Conservation (phyloP, 2,888 invertebrate species). For the Melanostoma mellinum region DNA sequence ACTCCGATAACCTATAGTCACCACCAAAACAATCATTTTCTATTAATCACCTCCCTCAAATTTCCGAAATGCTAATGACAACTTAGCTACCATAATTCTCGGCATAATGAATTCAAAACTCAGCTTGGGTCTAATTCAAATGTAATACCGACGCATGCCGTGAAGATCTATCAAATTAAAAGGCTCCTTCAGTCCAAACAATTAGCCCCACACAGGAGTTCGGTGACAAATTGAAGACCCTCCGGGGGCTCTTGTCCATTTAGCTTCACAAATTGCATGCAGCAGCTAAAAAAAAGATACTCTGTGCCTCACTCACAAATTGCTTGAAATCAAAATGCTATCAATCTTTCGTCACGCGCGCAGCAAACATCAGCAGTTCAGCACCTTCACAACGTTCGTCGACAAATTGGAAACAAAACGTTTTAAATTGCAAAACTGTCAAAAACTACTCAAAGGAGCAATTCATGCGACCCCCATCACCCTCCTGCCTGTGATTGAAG, state of each 20-base stretch:
- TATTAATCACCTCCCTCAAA: no score
- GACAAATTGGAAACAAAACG: constrained; percentile 42
- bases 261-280: background rate
- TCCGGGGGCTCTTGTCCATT: background rate
- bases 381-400: constrained; percentile 13
- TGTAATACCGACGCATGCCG: no score
- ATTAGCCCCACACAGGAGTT: no score
- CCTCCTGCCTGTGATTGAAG: constrained; percentile 17
- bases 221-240: background rate
- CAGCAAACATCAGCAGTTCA: constrained; percentile 49
- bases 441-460: constrained; percentile 32
- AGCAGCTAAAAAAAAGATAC: background rate
- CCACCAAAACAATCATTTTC: no score
- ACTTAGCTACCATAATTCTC: no score
- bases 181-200: no score
- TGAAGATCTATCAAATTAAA: no score
- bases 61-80: no score
- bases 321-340: constrained; percentile 32
- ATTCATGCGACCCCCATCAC: constrained; percentile 3
- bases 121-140: no score
- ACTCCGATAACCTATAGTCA: no score
- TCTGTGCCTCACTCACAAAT: background rate
- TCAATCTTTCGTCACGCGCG: constrained; percentile 60
- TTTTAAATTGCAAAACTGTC: constrained; percentile 43
- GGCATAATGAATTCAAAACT: no score